Conservation (phyloP, 2,113 vertebrate genomes). For the Meriones unguiculatus region DNA sequence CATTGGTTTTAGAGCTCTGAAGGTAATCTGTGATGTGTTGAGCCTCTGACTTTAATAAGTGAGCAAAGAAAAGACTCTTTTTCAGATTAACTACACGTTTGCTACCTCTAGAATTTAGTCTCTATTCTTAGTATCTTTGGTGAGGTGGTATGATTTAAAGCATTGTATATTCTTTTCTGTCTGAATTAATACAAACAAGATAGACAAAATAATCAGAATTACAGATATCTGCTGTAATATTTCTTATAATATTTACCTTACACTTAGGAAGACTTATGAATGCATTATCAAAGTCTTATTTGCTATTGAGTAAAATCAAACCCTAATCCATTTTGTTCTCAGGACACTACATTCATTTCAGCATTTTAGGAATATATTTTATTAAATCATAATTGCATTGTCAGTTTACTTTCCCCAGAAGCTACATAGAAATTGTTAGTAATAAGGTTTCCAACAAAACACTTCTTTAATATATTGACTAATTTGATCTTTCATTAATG, state of each 20-base stretch:
- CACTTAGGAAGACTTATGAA: neutral
- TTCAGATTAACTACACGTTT: neutral
- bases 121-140: neutral
- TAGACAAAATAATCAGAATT: neutral
- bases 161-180: neutral
- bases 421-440: neutral
- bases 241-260: neutral
- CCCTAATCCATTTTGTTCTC: neutral
- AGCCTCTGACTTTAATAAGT: neutral
- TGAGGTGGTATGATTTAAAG: fast-evolving
- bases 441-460: neutral
- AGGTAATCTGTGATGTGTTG: neutral
- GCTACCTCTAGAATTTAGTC: neutral
- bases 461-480: neutral
- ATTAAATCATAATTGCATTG: neutral
- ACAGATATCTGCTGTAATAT: neutral
- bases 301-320: neutral
- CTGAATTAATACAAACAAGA: neutral
- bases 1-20: neutral
- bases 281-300: neutral
- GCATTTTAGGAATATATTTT: neutral
- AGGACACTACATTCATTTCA: neutral
- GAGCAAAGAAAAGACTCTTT: neutral
- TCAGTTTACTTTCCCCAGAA: neutral
- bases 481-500: neutral